Conservation (phyloP, 2,888 invertebrate species). For the Neria commutata region DNA sequence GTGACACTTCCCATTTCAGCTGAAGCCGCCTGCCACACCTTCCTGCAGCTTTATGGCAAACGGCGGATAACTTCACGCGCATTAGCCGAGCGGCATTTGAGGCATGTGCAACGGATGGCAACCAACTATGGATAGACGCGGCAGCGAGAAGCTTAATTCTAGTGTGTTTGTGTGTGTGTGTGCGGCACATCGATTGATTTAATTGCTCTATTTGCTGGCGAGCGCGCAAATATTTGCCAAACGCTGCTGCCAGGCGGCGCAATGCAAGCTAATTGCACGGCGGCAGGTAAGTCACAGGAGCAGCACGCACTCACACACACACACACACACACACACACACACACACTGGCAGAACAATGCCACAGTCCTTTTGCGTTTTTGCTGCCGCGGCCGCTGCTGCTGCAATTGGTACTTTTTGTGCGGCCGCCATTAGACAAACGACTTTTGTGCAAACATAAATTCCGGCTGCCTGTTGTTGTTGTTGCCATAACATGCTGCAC, state of each 20-base stretch:
- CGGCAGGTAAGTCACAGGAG: constrained; percentile 4
- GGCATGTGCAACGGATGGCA: too few relatives aligned
- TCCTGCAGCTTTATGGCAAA: too few relatives aligned
- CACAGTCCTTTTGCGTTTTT: constrained; percentile 10
- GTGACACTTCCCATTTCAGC: too few relatives aligned
- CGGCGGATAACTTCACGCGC: too few relatives aligned
- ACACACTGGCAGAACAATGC: neutral
- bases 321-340: neutral
- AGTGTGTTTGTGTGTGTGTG: too few relatives aligned
- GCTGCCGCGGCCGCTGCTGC: neutral
- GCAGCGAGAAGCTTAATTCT: too few relatives aligned
- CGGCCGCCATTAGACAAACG: constrained; percentile 10
- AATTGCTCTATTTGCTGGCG: constrained; percentile 26
- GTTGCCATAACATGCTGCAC: too few relatives aligned
- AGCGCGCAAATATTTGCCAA: constrained; percentile 6
- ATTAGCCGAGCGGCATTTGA: too few relatives aligned
- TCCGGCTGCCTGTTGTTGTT: constrained; percentile 4
- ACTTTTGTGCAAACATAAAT: constrained; percentile 10
- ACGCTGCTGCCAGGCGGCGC: neutral
- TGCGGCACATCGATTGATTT: constrained; percentile 15
- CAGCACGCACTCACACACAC: constrained; percentile 11
- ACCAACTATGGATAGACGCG: too few relatives aligned
- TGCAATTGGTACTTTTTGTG: neutral
- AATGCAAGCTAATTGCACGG: constrained; percentile 1
- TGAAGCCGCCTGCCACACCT: too few relatives aligned